Base-by-base conservation (phyloP, 2,888 invertebrate genomes). In the Atrina japonica region DNA sequence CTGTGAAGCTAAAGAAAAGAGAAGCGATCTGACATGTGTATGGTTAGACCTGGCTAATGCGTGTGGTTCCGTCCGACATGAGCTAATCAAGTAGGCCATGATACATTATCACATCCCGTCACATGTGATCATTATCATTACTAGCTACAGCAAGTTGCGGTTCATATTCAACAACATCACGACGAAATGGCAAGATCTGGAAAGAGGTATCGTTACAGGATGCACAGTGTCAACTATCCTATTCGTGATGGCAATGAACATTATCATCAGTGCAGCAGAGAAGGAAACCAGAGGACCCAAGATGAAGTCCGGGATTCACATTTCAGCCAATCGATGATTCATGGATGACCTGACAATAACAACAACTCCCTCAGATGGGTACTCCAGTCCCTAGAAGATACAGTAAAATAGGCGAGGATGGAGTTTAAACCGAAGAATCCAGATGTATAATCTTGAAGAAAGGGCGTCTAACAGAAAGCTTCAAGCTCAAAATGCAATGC, bases 151-250 rank as follows among this genome's bases (percentile, higher is more conserved):
- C 18, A 21, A 58, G 27, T 7, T 64, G 29, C 21, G 50, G 25
- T 70, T 65, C 41, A 14, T 52, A 27, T 5, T 14, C 2, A 14
- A 35, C 11, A 35, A 68, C 45, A 23, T 23, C 14, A 56, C 59
- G 16, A 70, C 65, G 9, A n/a, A n/a, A 2, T 70, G 70, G 65
- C 40, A 27, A 45, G 1, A 27, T n/a, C 50, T 71, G 5, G 58
- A 71, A 27, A 66, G 64, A 49, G 66, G 71, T 43, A 66, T 71
- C 18, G 55, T 71, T 3, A 66, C 71, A 18, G 70, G 66, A n/a
- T 70, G 70, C 25, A 70, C 70, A 3, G 58, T 70, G 29, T 70
- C 70, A 7, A 18, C 43, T 21, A 56, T 70, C 29, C 25, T 70
- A 27, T 70, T 66, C 45, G 43, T 66, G 11, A 70, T 66, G 66